A percentile compares a stretch with the other conserved stretches of the same genome.
These are phyloP conservation scores for Thryonomys swinderianus DNA, from an alignment of 2,113 vertebrate species.

Conservation along the genomic window DNA sequence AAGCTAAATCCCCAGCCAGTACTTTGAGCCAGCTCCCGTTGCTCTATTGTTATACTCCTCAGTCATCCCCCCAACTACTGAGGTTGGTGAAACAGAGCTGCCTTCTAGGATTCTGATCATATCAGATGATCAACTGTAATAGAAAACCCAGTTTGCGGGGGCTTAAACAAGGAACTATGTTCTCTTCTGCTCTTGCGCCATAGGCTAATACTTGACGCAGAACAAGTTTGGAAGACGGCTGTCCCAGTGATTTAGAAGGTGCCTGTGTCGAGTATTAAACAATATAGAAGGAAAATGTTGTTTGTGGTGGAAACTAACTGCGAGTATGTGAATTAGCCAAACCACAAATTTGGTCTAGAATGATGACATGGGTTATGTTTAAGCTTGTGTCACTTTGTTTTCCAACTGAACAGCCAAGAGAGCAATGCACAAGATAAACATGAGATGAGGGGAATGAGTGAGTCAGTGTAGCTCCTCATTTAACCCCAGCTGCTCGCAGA, in stretches of 20 bases:
- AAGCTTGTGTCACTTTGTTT: background rate
- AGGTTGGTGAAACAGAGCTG: background rate
- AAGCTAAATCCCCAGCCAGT: too few relatives aligned
- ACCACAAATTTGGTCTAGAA: slow-evolving; percentile 3
- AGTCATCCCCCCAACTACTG: background rate
- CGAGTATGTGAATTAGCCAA: background rate
- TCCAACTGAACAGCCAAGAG: background rate
- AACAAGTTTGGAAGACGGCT: background rate
- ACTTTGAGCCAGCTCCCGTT: background rate
- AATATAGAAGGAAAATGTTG: background rate
- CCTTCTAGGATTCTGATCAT: background rate
- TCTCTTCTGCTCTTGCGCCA: background rate
- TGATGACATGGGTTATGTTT: background rate
- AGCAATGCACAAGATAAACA: background rate
- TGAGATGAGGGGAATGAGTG: background rate
- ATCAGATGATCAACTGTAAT: background rate
- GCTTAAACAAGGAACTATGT: background rate
- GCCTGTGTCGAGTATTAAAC: background rate
- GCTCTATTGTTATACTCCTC: background rate
- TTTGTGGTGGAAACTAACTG: background rate
- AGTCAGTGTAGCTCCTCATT: background rate
- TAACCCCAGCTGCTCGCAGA: background rate
- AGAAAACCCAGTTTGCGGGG: background rate
- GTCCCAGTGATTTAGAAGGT: background rate
- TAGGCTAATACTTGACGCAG: background rate